These are phyloP conservation scores for Copsychus sechellarum DNA, from an alignment of 2,113 vertebrate species.

Conservation along the genomic window DNA sequence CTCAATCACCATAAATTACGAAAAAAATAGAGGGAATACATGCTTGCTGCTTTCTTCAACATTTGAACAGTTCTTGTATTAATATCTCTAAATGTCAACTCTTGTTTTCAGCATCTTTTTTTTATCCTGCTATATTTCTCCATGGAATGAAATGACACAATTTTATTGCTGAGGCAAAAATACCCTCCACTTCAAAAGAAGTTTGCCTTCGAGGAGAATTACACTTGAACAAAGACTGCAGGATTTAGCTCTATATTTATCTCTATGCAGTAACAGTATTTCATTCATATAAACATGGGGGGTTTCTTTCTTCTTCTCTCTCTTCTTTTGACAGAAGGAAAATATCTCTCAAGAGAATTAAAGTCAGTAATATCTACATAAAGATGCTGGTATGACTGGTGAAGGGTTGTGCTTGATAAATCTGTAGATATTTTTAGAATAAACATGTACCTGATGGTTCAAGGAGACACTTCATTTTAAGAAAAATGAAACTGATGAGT, in stretches of 20 bases:
- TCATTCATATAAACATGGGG: slow-evolving; percentile 26
- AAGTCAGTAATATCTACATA: background rate
- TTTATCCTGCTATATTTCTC: slow-evolving; percentile 12
- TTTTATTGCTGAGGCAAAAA: slow-evolving; percentile 63
- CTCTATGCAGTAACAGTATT: background rate
- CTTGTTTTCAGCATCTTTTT: slow-evolving; percentile 19
- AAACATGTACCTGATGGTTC: background rate
- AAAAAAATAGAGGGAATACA: background rate
- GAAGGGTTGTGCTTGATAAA: background rate
- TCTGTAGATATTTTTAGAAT: background rate
- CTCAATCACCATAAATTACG: slow-evolving; percentile 5
- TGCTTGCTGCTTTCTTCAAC: background rate
- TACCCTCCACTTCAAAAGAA: slow-evolving; percentile 60
- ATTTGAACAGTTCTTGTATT: background rate
- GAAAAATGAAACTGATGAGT: background rate
- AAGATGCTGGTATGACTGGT: background rate
- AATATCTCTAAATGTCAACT: slow-evolving; percentile 11
- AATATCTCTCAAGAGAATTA: background rate
- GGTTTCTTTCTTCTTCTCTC: background rate
- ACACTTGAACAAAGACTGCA: slow-evolving; percentile 32
- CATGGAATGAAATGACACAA: slow-evolving; percentile 36
- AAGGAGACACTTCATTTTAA: background rate
- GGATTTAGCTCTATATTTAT: slow-evolving; percentile 45
- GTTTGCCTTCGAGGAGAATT: slow-evolving; percentile 58
- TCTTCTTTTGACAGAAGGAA: background rate